phyloP scores from a whole-genome alignment of 2,797 vertebrate species.

The Coccyzus lansbergi region DNA sequence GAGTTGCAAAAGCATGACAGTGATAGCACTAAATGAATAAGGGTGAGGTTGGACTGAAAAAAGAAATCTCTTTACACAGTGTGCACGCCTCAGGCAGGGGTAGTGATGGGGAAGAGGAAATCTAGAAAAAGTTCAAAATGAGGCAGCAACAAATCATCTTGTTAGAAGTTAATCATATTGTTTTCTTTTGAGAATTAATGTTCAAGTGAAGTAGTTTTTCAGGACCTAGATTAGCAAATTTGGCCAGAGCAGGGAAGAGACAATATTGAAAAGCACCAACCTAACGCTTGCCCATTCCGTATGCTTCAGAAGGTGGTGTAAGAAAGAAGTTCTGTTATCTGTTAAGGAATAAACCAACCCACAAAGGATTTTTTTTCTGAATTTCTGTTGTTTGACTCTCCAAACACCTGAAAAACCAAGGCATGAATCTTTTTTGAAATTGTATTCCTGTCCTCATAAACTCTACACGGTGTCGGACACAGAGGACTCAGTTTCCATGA shows the following conservation, averaged over 20 bases:
- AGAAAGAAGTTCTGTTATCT: not conserved
- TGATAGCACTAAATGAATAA: slow-evolving; percentile 22
- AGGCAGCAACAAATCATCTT: not conserved
- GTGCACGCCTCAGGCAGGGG: not conserved
- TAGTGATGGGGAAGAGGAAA: not conserved
- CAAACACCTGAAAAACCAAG: not conserved
- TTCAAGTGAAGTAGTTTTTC: not conserved
- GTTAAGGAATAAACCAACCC: not conserved
- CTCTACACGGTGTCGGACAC: not conserved
- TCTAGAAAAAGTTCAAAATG: not conserved
- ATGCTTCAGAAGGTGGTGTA: not conserved
- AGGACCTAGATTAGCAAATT: not conserved
- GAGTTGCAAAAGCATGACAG: slow-evolving; percentile 39
- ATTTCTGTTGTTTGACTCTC: not conserved
- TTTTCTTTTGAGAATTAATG: not conserved
- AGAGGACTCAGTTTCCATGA: not conserved
- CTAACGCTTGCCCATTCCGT: not conserved
- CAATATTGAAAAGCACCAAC: not conserved
- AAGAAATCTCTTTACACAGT: not conserved
- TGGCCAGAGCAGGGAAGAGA: not conserved
- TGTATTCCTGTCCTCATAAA: not conserved
- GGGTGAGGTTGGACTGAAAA: not conserved
- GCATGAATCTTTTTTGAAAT: not conserved
- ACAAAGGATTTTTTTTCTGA: not conserved
- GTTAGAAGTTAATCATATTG: not conserved